Percentiles rank a stretch among this genome's conserved stretches.
These are phyloP conservation scores for Heliconius aoede DNA, from an alignment of 2,888 invertebrate species.

Conservation along the genomic window DNA sequence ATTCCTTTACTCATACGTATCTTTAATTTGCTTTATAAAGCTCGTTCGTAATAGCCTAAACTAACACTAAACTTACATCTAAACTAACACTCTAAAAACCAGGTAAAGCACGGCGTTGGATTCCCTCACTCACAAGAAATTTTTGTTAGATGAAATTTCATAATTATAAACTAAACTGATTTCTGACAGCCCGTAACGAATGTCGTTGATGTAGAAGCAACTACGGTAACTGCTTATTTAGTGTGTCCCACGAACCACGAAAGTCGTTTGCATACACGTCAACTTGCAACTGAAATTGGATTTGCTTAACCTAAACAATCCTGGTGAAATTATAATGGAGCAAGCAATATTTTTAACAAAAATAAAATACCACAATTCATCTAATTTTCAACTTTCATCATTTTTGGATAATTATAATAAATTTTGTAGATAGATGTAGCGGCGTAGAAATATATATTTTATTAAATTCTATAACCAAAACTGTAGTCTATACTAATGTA, in stretches of 20 bases:
- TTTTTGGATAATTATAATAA: too few species aligned
- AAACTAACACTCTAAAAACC: too few species aligned
- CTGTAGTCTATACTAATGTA: not conserved
- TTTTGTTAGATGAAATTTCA: not conserved
- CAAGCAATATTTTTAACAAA: not conserved
- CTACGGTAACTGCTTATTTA: not conserved
- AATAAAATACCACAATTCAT: too few species aligned
- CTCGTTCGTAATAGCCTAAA: not conserved
- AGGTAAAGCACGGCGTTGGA: too few species aligned
- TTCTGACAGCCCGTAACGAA: constrained; percentile 4
- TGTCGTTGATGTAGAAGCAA: not conserved
- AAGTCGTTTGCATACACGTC: not conserved
- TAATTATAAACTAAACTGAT: constrained; percentile 7
- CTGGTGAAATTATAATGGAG: not conserved
- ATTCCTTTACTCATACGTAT: not conserved
- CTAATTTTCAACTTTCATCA: too few species aligned
- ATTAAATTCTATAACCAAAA: not conserved
- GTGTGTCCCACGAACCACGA: not conserved
- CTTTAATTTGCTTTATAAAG: not conserved
- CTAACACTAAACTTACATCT: too few species aligned
- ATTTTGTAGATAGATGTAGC: too few species aligned
- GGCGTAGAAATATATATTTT: too few species aligned
- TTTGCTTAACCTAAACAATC: not conserved
- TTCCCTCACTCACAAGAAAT: not conserved
- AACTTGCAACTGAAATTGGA: not conserved